Evolutionary conservation across 1,140 invertebrate genomes (phyloP).

Genomic region (Tetramorium alpestre): DNA sequence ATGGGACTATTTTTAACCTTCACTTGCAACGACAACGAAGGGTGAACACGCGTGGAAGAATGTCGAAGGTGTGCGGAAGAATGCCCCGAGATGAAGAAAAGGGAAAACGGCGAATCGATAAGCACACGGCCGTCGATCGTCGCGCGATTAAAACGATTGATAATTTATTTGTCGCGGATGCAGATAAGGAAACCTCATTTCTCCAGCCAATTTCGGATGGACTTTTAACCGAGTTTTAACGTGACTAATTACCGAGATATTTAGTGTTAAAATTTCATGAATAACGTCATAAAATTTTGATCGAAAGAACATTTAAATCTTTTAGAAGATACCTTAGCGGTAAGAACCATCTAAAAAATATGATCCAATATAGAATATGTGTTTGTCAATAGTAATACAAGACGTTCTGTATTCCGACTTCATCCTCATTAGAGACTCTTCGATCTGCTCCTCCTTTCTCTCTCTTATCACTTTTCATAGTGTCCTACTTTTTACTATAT

Average conservation of each 20-base stretch:
- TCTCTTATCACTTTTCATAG: slow-evolving; percentile 26
- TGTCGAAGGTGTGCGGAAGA: slow-evolving; percentile 23
- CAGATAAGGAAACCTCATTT: not conserved
- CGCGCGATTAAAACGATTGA: slow-evolving; percentile 13
- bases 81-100: slow-evolving; percentile 24
- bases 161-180: not conserved
- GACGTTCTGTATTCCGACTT: slow-evolving; percentile 11
- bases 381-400: slow-evolving; percentile 34
- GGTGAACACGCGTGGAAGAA: not conserved
- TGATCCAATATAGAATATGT: not conserved
- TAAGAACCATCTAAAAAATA: slow-evolving; percentile 10
- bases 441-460: slow-evolving; percentile 3
- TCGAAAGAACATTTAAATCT: not conserved
- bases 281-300: slow-evolving; percentile 8
- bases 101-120: slow-evolving; percentile 16
- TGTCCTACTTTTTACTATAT: slow-evolving; percentile 7
- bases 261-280: not conserved
- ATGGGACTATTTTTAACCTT: slow-evolving; percentile 19
- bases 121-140: not conserved
- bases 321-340: not conserved
- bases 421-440: slow-evolving; percentile 8
- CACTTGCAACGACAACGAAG: slow-evolving; percentile 8
- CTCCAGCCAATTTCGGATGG: not conserved
- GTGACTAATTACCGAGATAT: not conserved
- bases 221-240: not conserved